Conservation (phyloP, 2,888 invertebrate genomes). For the Oscheius sp. region DNA sequence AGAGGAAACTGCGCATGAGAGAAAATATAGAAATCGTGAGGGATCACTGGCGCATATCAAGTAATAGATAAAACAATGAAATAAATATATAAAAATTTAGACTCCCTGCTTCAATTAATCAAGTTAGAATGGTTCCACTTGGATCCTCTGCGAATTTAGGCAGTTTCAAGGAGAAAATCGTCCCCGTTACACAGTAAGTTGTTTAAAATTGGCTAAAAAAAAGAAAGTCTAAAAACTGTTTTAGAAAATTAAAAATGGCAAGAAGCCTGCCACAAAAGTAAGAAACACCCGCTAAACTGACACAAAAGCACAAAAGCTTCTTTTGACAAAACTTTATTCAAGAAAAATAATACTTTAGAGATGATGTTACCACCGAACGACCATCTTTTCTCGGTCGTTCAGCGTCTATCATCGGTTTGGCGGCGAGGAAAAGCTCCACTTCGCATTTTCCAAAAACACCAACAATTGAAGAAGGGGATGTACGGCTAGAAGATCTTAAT, state of each 20-base stretch:
- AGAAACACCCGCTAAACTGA: too few species aligned
- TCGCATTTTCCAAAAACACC: too few species aligned
- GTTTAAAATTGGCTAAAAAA: not conserved
- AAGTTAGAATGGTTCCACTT: constrained; percentile 54
- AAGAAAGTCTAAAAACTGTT: not conserved
- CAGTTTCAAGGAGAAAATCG: constrained; percentile 41
- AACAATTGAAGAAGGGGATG: not conserved
- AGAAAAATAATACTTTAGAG: not conserved
- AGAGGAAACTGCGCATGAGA: constrained; percentile 48
- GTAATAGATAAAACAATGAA: constrained; percentile 24
- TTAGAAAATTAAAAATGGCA: not conserved
- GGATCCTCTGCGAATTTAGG: constrained; percentile 18
- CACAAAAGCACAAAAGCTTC: too few species aligned
- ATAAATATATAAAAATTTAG: constrained; percentile 31
- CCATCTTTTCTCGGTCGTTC: not conserved
- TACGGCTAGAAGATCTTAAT: too few species aligned
- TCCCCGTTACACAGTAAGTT: constrained; percentile 42
- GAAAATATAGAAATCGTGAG: constrained; percentile 39
- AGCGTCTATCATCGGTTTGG: constrained; percentile 12
- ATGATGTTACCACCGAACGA: not conserved
- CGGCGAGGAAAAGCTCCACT: not conserved
- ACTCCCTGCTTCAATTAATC: constrained; percentile 42
- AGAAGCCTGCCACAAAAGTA: not conserved
- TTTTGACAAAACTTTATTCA: too few species aligned
- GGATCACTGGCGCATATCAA: constrained; percentile 55